Percentiles rank a stretch among this genome's conserved stretches.
Conservation (phyloP, 2,888 invertebrate genomes). For the Rugalucina vietnamica region DNA sequence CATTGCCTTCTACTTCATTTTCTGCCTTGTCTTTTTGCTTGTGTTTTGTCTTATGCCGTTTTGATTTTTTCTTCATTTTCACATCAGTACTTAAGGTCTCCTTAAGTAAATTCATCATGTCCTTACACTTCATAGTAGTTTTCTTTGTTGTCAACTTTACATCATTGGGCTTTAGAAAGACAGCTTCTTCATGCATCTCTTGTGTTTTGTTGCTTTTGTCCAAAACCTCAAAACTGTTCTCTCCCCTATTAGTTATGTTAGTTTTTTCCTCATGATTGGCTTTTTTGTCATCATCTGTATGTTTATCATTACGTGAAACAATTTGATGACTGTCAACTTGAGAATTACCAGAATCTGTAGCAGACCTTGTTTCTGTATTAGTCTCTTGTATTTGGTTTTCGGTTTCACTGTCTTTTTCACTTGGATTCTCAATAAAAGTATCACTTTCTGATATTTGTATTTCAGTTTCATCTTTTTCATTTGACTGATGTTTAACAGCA, state of each 20-base stretch:
- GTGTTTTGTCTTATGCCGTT: constrained; percentile 48
- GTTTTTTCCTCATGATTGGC: too few species aligned
- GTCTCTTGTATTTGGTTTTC: too few species aligned
- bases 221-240: constrained; percentile 2
- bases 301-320: too few species aligned
- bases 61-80: constrained; percentile 36
- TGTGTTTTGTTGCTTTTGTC: constrained; percentile 7
- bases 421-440: background rate
- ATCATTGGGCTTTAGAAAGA: background rate
- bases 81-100: constrained; percentile 42
- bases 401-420: background rate
- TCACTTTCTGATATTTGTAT: too few species aligned
- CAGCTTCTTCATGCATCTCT: background rate
- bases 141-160: constrained; percentile 26
- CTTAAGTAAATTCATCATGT: constrained; percentile 57
- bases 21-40: constrained; percentile 24
- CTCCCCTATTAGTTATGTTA: background rate
- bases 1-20: background rate
- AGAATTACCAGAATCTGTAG: too few species aligned
- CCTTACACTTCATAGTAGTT: constrained; percentile 51
- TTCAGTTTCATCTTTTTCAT: too few species aligned
- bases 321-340: too few species aligned
- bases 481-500: too few species aligned
- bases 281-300: too few species aligned
- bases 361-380: too few species aligned